A percentile compares a stretch with the other conserved stretches of the same genome.
phyloP scores from a whole-genome alignment of 92 coral and sea anemone species.

The Phenganax stokvisi region DNA sequence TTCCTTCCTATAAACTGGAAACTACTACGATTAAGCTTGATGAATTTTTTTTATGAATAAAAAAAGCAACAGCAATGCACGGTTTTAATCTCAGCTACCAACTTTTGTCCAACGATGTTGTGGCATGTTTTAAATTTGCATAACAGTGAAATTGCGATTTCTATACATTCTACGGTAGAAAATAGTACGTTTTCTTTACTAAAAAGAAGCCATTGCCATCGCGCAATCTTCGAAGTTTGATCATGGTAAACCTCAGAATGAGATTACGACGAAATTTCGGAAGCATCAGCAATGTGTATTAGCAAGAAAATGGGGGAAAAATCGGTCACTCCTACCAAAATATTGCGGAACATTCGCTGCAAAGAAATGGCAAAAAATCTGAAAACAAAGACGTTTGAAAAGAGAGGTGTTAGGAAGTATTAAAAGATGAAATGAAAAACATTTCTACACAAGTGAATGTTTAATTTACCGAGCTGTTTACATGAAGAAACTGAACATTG shows the following conservation, averaged over 20 bases:
- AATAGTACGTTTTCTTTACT: neutral
- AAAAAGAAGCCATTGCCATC: neutral
- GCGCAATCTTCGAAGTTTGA: too few relatives aligned
- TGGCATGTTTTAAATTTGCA: too few relatives aligned
- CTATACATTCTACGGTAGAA: too few relatives aligned
- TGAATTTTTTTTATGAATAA: too few relatives aligned
- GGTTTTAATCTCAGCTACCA: too few relatives aligned
- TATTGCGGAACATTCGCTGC: conserved; percentile 61
- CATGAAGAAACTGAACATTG: conserved; percentile 69
- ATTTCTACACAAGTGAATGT: neutral
- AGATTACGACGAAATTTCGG: neutral
- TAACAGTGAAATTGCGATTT: too few relatives aligned
- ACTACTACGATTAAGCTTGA: too few relatives aligned
- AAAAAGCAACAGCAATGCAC: too few relatives aligned
- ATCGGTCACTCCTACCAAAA: conserved; percentile 58
- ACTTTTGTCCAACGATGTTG: too few relatives aligned
- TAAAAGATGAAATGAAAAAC: neutral
- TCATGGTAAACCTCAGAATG: too few relatives aligned
- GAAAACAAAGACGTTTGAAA: conserved; percentile 10
- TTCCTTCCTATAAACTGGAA: too few relatives aligned
- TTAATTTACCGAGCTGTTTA: conserved; percentile 66
- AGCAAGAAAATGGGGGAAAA: neutral
- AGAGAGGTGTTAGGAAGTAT: neutral
- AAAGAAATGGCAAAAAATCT: conserved; percentile 79
- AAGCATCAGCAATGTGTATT: neutral